Percentiles rank a stretch among this genome's conserved stretches.
These are phyloP conservation scores for Rhorus exstirpatorius DNA, from an alignment of 2,888 invertebrate species.

Conservation along the genomic window DNA sequence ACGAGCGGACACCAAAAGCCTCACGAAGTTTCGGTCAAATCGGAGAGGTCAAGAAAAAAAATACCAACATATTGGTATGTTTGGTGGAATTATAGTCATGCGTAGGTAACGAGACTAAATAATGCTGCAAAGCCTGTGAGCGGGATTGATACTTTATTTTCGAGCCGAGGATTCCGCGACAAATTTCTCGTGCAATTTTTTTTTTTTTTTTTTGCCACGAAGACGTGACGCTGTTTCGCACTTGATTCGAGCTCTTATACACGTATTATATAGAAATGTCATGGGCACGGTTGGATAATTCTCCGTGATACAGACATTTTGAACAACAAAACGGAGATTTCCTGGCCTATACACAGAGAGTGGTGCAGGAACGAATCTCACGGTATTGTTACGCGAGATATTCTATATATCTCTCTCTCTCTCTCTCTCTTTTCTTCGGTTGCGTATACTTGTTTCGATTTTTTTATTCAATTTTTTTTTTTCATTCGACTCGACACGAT, in stretches of 20 bases:
- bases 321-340: background rate
- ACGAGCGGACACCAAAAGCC: too few relatives aligned
- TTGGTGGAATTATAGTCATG: too few relatives aligned
- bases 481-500: slow-evolving; percentile 30
- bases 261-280: too few relatives aligned
- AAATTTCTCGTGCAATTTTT: background rate
- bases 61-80: too few relatives aligned
- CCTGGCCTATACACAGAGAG: background rate
- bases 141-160: background rate
- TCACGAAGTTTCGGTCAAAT: too few relatives aligned
- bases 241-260: too few relatives aligned
- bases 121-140: too few relatives aligned
- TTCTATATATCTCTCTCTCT: slow-evolving; percentile 16
- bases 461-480: slow-evolving; percentile 1
- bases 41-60: too few relatives aligned
- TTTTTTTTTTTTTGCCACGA: background rate
- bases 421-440: slow-evolving; percentile 17
- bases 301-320: background rate
- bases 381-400: slow-evolving; percentile 23
- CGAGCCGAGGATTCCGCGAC: background rate
- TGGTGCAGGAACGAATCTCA: slow-evolving; percentile 35
- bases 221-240: background rate
- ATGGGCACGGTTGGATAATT: background rate
- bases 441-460: slow-evolving; percentile 11
- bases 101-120: too few relatives aligned